Conservation (phyloP, 2,888 invertebrate species). For the Liposcelis brunnea region DNA sequence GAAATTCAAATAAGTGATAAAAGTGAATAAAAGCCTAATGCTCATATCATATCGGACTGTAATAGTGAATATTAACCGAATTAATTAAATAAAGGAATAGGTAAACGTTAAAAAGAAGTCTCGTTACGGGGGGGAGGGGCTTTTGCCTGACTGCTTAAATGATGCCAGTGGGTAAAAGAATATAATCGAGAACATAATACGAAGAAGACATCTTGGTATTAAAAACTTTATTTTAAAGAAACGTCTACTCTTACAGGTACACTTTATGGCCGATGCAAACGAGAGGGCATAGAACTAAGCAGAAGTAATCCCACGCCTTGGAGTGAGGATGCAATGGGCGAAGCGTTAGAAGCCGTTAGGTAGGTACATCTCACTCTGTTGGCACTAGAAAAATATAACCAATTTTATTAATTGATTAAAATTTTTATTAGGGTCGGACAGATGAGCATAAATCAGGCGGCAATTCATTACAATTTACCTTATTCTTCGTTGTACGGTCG, state of each 20-base stretch:
- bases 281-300: slow-evolving; percentile 76
- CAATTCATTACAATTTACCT: slow-evolving; percentile 78
- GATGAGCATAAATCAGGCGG: slow-evolving; percentile 87
- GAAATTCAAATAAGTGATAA: too few relatives aligned
- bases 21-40: too few relatives aligned
- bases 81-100: too few relatives aligned
- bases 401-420: not conserved
- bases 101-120: too few relatives aligned
- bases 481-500: slow-evolving; percentile 79
- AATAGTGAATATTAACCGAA: too few relatives aligned
- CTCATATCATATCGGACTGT: too few relatives aligned
- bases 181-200: too few relatives aligned
- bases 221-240: too few relatives aligned
- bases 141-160: too few relatives aligned
- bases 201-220: too few relatives aligned
- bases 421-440: slow-evolving; percentile 51
- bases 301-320: slow-evolving; percentile 82
- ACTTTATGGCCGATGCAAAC: slow-evolving; percentile 71
- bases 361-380: slow-evolving; percentile 23
- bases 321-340: slow-evolving; percentile 87
- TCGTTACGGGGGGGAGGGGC: too few relatives aligned
- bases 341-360: slow-evolving; percentile 78
- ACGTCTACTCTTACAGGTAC: slow-evolving; percentile 52
- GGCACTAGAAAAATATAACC: not conserved
- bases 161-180: too few relatives aligned